Evolutionary conservation across 2,113 vertebrate genomes (phyloP).

Genomic region (Ardeotis arabs): DNA sequence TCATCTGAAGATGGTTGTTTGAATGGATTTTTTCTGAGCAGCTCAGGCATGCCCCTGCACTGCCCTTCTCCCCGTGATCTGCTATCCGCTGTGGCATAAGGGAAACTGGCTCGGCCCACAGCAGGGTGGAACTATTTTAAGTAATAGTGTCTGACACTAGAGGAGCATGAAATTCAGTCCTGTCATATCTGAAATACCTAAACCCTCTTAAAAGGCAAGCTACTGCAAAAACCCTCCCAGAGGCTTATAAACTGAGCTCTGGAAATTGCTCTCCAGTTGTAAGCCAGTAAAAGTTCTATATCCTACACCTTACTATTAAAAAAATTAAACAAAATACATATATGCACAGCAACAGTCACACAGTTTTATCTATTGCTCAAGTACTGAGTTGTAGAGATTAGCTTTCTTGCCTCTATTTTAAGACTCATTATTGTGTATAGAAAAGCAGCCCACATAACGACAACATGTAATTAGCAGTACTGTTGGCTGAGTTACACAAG

Average conservation of each 20-base stretch:
- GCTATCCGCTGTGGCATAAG: neutral
- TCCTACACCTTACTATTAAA: neutral
- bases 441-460: neutral
- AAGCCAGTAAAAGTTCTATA: neutral
- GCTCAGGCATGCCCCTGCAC: neutral
- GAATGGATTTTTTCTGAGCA: neutral
- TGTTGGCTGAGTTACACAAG: neutral
- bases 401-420: neutral
- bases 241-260: neutral
- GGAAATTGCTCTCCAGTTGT: neutral
- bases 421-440: neutral
- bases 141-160: conserved; percentile 41
- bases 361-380: neutral
- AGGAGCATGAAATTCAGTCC: conserved; percentile 63
- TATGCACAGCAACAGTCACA: neutral
- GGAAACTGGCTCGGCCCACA: neutral
- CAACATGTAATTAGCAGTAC: fast-evolving
- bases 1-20: neutral
- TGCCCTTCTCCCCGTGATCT: neutral
- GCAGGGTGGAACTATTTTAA: conserved; percentile 60
- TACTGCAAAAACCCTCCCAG: neutral
- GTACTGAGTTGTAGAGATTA: neutral
- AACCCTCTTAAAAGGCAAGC: neutral
- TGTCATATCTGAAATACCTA: conserved; percentile 64
- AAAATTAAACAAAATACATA: neutral